phyloP scores from a whole-genome alignment of 2,888 invertebrate genomes.

The Lissonota sp. region DNA sequence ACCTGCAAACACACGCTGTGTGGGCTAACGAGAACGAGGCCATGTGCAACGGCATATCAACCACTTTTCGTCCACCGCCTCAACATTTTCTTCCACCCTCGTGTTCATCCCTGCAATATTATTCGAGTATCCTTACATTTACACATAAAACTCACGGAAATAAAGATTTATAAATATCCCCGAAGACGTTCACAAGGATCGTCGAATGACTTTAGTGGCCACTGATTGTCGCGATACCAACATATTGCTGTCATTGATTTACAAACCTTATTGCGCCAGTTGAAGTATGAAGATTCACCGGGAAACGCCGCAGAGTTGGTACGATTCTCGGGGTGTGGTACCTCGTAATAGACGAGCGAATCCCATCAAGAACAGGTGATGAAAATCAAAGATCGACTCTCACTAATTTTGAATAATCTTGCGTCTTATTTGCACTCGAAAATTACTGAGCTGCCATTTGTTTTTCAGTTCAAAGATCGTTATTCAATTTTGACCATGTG shows the following conservation, averaged over 20 bases:
- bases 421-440: background rate
- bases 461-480: too few relatives aligned
- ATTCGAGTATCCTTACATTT: background rate
- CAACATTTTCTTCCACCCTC: constrained; percentile 9
- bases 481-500: too few relatives aligned
- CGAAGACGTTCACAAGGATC: too few relatives aligned
- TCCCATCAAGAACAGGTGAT: constrained; percentile 74
- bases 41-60: constrained; percentile 74
- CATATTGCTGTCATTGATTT: background rate
- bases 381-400: background rate
- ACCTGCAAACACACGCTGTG: constrained; percentile 70
- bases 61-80: constrained; percentile 42
- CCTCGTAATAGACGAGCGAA: constrained; percentile 69
- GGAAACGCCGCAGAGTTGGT: constrained; percentile 8
- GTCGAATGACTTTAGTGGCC: too few relatives aligned
- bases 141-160: background rate
- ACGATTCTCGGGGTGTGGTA: constrained; percentile 75
- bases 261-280: constrained; percentile 36
- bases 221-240: too few relatives aligned
- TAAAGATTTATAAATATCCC: background rate
- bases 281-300: background rate
- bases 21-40: constrained; percentile 74
- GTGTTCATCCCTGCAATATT: background rate
- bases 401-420: background rate
- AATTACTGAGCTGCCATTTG: too few relatives aligned